Evolutionary conservation across 2,113 vertebrate species (phyloP).

Genomic region (Oenanthe oenanthe): DNA sequence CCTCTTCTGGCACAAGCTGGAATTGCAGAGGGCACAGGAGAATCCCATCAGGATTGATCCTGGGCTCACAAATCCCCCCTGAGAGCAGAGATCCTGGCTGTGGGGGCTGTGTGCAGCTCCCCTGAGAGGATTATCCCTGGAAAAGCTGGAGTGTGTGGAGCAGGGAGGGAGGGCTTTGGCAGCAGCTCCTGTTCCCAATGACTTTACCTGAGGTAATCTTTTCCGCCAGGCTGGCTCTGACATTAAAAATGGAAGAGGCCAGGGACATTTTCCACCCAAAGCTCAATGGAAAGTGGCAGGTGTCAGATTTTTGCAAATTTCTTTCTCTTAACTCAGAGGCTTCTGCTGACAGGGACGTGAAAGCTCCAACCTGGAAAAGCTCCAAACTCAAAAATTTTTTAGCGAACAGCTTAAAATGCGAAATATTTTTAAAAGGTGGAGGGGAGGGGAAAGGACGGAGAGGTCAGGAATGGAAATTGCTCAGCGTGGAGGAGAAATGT

Average conservation of each 20-base stretch:
- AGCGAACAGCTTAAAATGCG: neutral
- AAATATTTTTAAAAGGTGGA: neutral
- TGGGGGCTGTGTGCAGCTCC: neutral
- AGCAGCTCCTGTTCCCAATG: conserved; percentile 46
- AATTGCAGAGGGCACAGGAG: neutral
- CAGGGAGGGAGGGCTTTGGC: neutral
- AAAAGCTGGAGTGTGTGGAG: neutral
- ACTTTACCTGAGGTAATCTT: conserved; percentile 75
- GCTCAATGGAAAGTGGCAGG: conserved; percentile 75
- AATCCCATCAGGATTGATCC: neutral
- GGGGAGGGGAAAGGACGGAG: neutral
- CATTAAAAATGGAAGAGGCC: conserved; percentile 75
- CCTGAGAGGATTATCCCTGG: neutral
- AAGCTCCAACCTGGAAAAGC: conserved; percentile 56
- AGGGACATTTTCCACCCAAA: conserved; percentile 65
- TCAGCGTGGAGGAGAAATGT: neutral
- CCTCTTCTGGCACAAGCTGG: rapidly evolving
- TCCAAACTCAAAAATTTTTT: neutral
- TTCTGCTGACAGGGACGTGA: conserved; percentile 64
- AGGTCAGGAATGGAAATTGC: neutral
- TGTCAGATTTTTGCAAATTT: conserved; percentile 75
- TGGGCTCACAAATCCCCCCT: rapidly evolving
- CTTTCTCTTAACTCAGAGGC: conserved; percentile 45
- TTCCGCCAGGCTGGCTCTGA: conserved; percentile 70
- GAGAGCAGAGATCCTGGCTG: neutral